Evolutionary conservation across 2,113 vertebrate genomes (phyloP).

Genomic region (Macrotis lagotis): DNA sequence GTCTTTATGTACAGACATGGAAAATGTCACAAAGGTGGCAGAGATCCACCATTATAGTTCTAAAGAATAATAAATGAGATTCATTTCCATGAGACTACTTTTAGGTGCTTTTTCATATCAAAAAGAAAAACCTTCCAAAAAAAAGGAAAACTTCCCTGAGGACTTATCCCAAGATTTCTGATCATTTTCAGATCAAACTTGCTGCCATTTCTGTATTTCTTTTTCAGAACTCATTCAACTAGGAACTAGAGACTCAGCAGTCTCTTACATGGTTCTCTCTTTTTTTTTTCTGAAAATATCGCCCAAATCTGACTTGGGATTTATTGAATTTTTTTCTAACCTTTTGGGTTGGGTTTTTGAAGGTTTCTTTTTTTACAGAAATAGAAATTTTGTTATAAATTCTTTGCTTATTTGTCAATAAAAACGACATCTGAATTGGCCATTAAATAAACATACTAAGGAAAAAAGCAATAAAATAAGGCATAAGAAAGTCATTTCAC

Average conservation of each 20-base stretch:
- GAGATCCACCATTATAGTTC: neutral
- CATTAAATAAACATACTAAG: conserved; percentile 39
- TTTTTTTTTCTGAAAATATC: conserved; percentile 63
- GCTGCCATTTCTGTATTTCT: neutral
- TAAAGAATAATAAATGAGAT: conserved; percentile 30
- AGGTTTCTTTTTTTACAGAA: conserved; percentile 71
- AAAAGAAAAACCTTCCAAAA: conserved; percentile 33
- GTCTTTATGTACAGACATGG: neutral
- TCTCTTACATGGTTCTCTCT: neutral
- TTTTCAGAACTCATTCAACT: neutral
- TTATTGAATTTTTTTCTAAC: conserved; percentile 80
- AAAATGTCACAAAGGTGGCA: neutral
- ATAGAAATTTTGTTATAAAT: conserved; percentile 75
- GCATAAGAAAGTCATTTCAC: conserved; percentile 7
- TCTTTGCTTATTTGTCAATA: conserved; percentile 77
- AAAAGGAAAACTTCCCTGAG: conserved; percentile 29
- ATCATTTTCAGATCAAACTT: neutral
- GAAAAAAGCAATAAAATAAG: conserved; percentile 17
- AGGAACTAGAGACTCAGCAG: neutral
- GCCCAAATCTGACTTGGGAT: conserved; percentile 82
- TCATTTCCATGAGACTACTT: neutral
- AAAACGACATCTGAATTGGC: conserved; percentile 75
- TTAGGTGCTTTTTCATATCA: neutral
- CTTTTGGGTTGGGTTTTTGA: conserved; percentile 64
- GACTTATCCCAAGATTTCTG: neutral